These are phyloP conservation scores for Myopa testacea DNA, from an alignment of 2,888 invertebrate genomes.

Conservation along the genomic window DNA sequence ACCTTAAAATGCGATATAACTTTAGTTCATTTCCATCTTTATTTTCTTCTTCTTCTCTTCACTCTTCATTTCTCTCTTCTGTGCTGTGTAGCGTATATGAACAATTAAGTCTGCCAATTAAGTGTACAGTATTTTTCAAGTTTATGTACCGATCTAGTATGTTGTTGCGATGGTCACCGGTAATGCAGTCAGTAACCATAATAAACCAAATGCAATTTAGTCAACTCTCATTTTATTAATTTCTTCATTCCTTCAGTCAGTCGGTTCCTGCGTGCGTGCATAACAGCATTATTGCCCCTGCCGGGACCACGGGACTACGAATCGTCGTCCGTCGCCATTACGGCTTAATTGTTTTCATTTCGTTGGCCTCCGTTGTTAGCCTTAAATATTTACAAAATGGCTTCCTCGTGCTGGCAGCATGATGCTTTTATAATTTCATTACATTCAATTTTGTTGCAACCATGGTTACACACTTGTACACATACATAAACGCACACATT, in stretches of 20 bases:
- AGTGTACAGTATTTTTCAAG: conserved; percentile 8
- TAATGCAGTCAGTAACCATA: conserved; percentile 2
- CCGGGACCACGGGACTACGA: not conserved
- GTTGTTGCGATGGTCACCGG: conserved; percentile 8
- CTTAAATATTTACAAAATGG: conserved; percentile 29
- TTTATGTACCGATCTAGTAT: not conserved
- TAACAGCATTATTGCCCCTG: not conserved
- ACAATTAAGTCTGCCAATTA: not conserved
- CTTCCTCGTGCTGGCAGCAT: not conserved
- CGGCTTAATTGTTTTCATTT: conserved; percentile 27
- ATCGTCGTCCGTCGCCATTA: not conserved
- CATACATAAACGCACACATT: too few species aligned
- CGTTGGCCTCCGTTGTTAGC: not conserved
- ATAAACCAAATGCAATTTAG: conserved; percentile 31
- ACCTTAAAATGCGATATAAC: too few species aligned
- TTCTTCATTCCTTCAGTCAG: not conserved
- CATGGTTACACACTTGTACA: not conserved
- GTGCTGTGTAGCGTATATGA: not conserved
- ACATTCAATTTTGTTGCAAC: conserved; percentile 5
- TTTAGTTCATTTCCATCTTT: too few species aligned
- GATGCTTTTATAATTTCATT: not conserved
- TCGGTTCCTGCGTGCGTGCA: not conserved
- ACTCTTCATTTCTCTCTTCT: too few species aligned
- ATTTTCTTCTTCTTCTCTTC: too few species aligned
- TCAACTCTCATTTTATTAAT: not conserved